These are phyloP conservation scores for Gambelia wislizenii DNA, from an alignment of 2,797 vertebrate genomes.

Conservation along the genomic window DNA sequence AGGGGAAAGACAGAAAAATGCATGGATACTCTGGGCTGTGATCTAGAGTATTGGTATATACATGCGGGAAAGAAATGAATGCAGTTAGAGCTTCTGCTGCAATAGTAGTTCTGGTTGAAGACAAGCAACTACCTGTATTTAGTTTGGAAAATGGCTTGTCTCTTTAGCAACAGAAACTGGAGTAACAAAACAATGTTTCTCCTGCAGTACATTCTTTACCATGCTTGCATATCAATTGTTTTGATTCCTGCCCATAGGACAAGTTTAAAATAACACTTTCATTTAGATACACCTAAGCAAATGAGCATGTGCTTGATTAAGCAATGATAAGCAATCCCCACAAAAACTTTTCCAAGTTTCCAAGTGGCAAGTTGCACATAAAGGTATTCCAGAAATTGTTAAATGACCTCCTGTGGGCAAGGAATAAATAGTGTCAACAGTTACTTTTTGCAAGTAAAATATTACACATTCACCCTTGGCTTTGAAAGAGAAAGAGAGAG, in stretches of 20 bases:
- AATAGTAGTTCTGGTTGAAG: neutral
- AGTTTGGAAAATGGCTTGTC: neutral
- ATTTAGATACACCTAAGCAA: conserved; percentile 61
- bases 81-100: neutral
- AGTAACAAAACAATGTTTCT: neutral
- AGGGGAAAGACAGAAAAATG: conserved; percentile 51
- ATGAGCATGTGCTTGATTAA: conserved; percentile 56
- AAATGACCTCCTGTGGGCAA: conserved; percentile 29
- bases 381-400: conserved; percentile 48
- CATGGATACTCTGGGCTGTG: conserved; percentile 19
- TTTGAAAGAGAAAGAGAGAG: conserved; percentile 60
- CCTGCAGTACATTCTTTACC: neutral
- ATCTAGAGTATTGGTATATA: neutral
- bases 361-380: conserved; percentile 57
- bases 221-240: conserved; percentile 3
- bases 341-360: conserved; percentile 52
- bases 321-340: conserved; percentile 52
- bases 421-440: conserved; percentile 55
- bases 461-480: conserved; percentile 59
- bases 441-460: conserved; percentile 57
- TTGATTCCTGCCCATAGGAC: neutral
- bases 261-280: conserved; percentile 45
- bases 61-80: neutral
- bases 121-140: neutral
- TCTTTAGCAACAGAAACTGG: neutral